Percentiles rank a stretch among this genome's conserved stretches.
Conservation (phyloP, 2,888 invertebrate species). For the Phengaris arion region DNA sequence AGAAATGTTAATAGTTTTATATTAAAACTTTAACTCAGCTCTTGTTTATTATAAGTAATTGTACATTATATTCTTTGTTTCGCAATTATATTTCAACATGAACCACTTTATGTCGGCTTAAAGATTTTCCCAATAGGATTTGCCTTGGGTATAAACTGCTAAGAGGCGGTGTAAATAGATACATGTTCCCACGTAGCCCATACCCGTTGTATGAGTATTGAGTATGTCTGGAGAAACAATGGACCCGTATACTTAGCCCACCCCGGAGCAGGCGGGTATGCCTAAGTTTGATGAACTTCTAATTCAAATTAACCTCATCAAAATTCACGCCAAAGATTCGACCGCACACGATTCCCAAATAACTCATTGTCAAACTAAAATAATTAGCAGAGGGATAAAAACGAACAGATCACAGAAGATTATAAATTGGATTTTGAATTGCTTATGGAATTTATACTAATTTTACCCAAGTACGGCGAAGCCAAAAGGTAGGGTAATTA, state of each 20-base stretch:
- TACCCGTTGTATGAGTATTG: constrained; percentile 36
- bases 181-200: constrained; percentile 61
- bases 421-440: too few species aligned
- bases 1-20: too few species aligned
- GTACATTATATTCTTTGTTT: too few species aligned
- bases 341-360: constrained; percentile 1
- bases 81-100: neutral
- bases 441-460: too few species aligned
- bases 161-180: constrained; percentile 38
- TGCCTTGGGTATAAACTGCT: constrained; percentile 31
- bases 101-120: neutral
- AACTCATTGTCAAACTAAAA: neutral
- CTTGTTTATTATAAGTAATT: too few species aligned
- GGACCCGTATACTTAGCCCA: constrained; percentile 69
- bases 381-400: too few species aligned
- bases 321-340: neutral
- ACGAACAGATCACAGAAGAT: too few species aligned
- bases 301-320: constrained; percentile 26
- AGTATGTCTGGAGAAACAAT: constrained; percentile 59
- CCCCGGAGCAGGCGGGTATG: constrained; percentile 54
- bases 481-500: too few species aligned
- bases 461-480: too few species aligned
- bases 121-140: neutral
- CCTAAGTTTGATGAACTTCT: constrained; percentile 54
- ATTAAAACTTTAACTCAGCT: too few species aligned